Percentiles rank a stretch among this genome's conserved stretches.
Conservation (phyloP, 2,888 invertebrate species). For the Tryphoninae sp. region DNA sequence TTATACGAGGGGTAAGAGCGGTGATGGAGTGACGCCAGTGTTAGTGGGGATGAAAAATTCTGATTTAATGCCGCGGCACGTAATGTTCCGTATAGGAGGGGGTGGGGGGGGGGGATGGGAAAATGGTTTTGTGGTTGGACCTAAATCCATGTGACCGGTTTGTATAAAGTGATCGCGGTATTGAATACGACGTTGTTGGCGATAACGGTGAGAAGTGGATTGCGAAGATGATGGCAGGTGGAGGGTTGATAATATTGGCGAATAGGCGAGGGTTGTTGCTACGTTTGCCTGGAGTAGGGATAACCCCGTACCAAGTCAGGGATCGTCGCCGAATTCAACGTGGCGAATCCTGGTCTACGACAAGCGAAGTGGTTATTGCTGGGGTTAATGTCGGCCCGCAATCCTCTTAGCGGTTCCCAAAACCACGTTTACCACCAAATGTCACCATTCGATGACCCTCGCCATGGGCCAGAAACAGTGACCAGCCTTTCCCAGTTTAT, state of each 20-base stretch:
- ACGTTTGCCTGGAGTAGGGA: not conserved
- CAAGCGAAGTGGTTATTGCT: constrained; percentile 67
- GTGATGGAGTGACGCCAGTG: no score
- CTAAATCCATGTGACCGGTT: constrained; percentile 19
- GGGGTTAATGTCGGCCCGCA: constrained; percentile 70
- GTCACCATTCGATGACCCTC: constrained; percentile 69
- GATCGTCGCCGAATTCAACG: constrained; percentile 38
- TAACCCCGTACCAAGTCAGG: not conserved
- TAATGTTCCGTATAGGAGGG: not conserved
- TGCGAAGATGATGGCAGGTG: not conserved
- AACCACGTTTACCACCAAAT: constrained; percentile 67
- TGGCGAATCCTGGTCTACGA: constrained; percentile 43
- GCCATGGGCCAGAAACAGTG: constrained; percentile 39
- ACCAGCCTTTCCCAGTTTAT: constrained; percentile 32
- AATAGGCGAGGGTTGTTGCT: not conserved
- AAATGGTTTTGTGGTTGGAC: constrained; percentile 16
- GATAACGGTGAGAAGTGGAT: constrained; percentile 35
- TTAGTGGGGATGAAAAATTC: not conserved
- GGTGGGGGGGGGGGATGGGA: not conserved
- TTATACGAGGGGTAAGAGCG: no score
- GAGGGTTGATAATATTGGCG: not conserved
- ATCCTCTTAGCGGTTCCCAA: constrained; percentile 70
- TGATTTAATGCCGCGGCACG: not conserved
- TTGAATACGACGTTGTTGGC: constrained; percentile 65
- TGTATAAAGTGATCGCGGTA: constrained; percentile 39